Conservation (phyloP, 2,888 invertebrate genomes). For the Chymomyza fuscimana region DNA sequence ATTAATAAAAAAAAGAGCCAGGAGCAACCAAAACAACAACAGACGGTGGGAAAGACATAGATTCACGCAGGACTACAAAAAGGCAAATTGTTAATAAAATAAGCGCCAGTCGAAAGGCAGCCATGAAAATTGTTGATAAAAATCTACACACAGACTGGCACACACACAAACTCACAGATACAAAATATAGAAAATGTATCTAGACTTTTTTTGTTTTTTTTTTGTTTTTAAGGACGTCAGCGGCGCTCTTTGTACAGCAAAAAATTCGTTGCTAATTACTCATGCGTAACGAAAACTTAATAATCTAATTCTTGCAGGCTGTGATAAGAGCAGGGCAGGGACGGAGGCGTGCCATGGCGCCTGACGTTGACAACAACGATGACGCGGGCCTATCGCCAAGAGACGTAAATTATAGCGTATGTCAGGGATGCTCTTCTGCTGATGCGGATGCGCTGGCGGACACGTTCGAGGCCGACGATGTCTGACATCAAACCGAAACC, state of each 20-base stretch:
- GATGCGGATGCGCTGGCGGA: not conserved
- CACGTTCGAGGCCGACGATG: too few relatives aligned
- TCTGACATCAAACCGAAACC: too few relatives aligned
- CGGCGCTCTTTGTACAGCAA: constrained; percentile 5
- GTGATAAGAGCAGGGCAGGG: constrained; percentile 18
- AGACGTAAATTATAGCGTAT: not conserved
- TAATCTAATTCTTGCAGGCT: constrained; percentile 47
- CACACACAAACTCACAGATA: too few relatives aligned
- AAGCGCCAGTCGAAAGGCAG: constrained; percentile 26
- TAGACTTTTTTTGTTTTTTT: not conserved
- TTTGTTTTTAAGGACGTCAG: not conserved
- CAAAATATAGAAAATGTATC: too few relatives aligned
- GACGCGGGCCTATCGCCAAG: not conserved
- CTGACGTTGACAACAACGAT: not conserved
- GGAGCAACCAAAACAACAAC: constrained; percentile 20
- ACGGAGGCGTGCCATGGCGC: not conserved
- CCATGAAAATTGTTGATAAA: constrained; percentile 33
- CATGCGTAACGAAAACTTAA: constrained; percentile 68
- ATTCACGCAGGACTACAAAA: constrained; percentile 16
- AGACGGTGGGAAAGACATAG: constrained; percentile 24
- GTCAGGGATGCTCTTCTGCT: not conserved
- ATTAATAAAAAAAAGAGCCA: constrained; percentile 43
- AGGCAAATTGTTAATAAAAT: constrained; percentile 65
- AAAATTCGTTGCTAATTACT: constrained; percentile 60
- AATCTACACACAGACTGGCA: constrained; percentile 16